A percentile compares a stretch with the other conserved stretches of the same genome.
Conservation (phyloP, 2,888 invertebrate genomes). For the Leptinotarsa rubiginosa region DNA sequence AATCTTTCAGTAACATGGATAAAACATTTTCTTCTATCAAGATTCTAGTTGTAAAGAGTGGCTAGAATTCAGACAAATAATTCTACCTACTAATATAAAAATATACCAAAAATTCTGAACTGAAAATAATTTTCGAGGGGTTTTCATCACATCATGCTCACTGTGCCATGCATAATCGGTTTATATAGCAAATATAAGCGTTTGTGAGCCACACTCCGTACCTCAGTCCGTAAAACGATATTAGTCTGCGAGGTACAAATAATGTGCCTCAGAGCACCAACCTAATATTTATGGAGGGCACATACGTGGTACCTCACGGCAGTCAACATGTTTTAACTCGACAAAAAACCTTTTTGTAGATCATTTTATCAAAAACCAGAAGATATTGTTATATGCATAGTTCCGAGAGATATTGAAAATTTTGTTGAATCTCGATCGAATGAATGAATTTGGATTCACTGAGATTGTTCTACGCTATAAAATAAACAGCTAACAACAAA, state of each 20-base stretch:
- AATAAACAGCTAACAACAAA: too few species aligned
- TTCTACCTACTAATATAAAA: not conserved
- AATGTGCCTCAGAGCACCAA: conserved; percentile 25
- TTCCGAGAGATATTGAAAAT: too few species aligned
- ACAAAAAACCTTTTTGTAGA: too few species aligned
- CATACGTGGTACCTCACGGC: conserved; percentile 16
- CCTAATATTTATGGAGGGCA: conserved; percentile 23
- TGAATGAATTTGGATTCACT: too few species aligned
- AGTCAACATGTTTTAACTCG: not conserved
- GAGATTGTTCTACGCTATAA: too few species aligned
- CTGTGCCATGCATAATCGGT: not conserved
- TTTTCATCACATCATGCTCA: not conserved
- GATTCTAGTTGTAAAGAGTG: not conserved
- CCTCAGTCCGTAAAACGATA: conserved; percentile 18
- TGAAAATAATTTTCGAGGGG: conserved; percentile 2
- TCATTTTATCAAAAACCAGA: too few species aligned
- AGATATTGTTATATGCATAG: too few species aligned
- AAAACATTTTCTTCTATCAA: too few species aligned
- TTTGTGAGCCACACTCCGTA: not conserved
- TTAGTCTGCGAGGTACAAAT: conserved; percentile 27
- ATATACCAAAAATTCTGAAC: not conserved
- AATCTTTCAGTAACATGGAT: too few species aligned
- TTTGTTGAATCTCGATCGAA: too few species aligned
- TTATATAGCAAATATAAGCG: not conserved
- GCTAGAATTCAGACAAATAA: not conserved